Evolutionary conservation across 2,888 invertebrate species (phyloP), one percentile per base, ranked within the genome.

Genomic region (Acanthoscelides obtectus): DNA sequence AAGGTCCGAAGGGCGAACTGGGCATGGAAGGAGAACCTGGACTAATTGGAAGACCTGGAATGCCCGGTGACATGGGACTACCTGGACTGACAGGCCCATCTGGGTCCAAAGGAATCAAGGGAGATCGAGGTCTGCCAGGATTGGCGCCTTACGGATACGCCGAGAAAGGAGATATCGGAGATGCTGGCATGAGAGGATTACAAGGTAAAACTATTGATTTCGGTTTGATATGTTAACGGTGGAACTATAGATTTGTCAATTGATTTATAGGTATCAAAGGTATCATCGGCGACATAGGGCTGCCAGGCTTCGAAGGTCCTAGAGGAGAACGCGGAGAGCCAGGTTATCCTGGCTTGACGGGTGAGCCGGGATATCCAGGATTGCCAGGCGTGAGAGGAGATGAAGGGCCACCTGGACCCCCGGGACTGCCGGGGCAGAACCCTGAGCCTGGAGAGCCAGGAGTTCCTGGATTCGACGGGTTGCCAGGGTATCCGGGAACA

Each of bases 1-100:
- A 75, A 3, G 86, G 86, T 0, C 84, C 86, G 0, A 85, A 86
- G 71, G 97, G 96, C 69, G 91, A 91, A 77, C 84, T 86, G 72
- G 97, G 96, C n/a, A 92, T 92, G 71, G 84, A 85, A 45, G 97
- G 97, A 0, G 93, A 92, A 73, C 86, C 87, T 74, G 97, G 97
- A 22, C 73, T 79, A 72, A 87, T 88, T 75, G 90, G 90, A 74
- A 80, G 82, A 77, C 88, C 89, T 74, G 92, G 83, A 78, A 68
- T 82, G 85, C 87, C 83, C 17, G 91, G 91, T 66, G 86, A 87
- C 70, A 75, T 79, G 72, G 91, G 91, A 5, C 79, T 79, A 22
- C 76, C 76, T 64, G 90, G 90, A 45, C 76, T 80, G 19, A 77
- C 79, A 73, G 92, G 93, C 72, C 77, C 79, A 27, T 78, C 79